Conservation (phyloP, 1,140 invertebrate genomes). For the Galleria mellonella region DNA sequence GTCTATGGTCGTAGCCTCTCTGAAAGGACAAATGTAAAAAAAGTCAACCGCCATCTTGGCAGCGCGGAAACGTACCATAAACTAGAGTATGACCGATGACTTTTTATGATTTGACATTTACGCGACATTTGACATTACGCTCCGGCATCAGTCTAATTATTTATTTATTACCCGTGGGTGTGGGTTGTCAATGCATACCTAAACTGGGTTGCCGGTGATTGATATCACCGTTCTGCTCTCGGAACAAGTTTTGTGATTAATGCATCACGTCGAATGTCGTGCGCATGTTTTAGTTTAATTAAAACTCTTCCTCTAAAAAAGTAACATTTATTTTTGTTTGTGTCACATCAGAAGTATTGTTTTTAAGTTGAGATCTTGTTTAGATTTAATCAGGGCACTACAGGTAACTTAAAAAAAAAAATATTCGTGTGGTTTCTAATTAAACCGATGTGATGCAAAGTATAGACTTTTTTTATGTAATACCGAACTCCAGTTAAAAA, state of each 20-base stretch:
- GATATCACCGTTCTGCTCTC: constrained; percentile 29
- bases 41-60: not conserved
- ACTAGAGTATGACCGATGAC: constrained; percentile 24
- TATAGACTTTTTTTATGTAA: too few species aligned
- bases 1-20: too few species aligned
- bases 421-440: too few species aligned
- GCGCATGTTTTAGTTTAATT: constrained; percentile 20
- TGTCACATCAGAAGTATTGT: too few species aligned
- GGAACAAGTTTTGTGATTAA: constrained; percentile 22
- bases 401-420: too few species aligned
- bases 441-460: too few species aligned
- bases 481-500: too few species aligned
- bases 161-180: constrained; percentile 65
- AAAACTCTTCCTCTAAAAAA: constrained; percentile 21
- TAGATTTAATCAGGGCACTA: too few species aligned
- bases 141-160: constrained; percentile 52
- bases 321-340: not conserved
- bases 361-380: too few species aligned
- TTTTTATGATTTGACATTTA: constrained; percentile 61
- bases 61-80: not conserved
- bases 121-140: constrained; percentile 54
- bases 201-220: constrained; percentile 50
- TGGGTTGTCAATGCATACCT: constrained; percentile 56
- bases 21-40: too few species aligned
- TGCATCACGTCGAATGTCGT: constrained; percentile 22